Evolutionary conservation across 2,888 invertebrate species (phyloP), one percentile per base, ranked within the genome.

Genomic region (Tyria jacobaeae): DNA sequence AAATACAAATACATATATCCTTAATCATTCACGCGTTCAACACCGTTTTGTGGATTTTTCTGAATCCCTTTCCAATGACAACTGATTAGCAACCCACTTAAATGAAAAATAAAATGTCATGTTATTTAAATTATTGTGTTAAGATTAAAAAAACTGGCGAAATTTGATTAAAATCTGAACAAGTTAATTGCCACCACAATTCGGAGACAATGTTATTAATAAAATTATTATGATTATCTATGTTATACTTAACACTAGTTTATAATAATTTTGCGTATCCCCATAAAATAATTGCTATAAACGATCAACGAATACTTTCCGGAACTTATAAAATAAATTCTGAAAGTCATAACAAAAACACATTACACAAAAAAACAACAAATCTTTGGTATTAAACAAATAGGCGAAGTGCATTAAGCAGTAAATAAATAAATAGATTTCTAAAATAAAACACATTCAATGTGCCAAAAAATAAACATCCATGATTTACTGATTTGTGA

Each of bases 371-470:
- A 44, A 82, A 17, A 52, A 56, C 35, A 55, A 80, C 73, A 81
- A 69, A 72, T 83, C 85, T 86, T 87, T 87, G 87, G 87, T 77
- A 78, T 68, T 60, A 35, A 76, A 70, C 70, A 74, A 73, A 75
- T 68, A 72, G 63, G 65, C 64, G 48, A 64, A 67, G 70, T 70
- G 59, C 60, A 65, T 44, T 62, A 60, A 64, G 60, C 66, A 70
- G 71, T 56, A 68, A 61, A 66, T 57, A 68, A 71, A 74, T 62
- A 74, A 68, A 62, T 62, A 51, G 60, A 12, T 44, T 44, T 71
- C 57, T 57, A 71, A 73, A 62, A 66, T 15, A 56, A 56, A 61
- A 75, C 80, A 86, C 82, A 86, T 85, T 64, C 60, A 25, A 84
- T 81, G 81, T 80, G 80, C 76, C 60, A 64, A 73, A 67, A 71